Evolutionary conservation across 2,113 vertebrate species (phyloP).

Genomic region (Chrysochloris asiatica): DNA sequence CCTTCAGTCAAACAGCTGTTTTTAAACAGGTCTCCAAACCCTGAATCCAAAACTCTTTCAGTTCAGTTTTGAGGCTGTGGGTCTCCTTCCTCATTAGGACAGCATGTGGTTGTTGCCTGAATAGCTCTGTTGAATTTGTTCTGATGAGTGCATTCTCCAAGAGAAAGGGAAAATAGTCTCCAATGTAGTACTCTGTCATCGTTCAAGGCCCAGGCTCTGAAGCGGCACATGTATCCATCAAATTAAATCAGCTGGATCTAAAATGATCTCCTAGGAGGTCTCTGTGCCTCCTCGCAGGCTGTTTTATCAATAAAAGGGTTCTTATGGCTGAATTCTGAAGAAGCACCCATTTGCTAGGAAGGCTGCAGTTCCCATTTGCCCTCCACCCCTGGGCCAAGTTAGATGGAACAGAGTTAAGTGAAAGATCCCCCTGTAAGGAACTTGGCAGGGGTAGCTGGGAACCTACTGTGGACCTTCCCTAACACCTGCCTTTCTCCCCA

Average conservation of each 20-base stretch:
- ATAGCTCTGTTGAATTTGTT: constrained; percentile 71
- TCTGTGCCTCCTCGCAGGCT: constrained; percentile 11
- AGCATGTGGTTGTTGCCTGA: not conserved
- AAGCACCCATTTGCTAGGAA: not conserved
- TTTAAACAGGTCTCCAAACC: not conserved
- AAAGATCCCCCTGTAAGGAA: not conserved
- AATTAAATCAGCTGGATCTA: constrained; percentile 62
- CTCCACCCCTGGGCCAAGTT: not conserved
- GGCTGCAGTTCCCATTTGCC: not conserved
- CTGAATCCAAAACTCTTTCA: not conserved
- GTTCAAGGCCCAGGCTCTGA: constrained; percentile 52
- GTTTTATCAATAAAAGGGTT: constrained; percentile 46
- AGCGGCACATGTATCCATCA: constrained; percentile 15
- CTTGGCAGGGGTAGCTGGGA: constrained; percentile 46
- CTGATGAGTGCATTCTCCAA: constrained; percentile 46
- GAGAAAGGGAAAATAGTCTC: constrained; percentile 44
- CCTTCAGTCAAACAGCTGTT: constrained; percentile 17
- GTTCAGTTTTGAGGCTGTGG: not conserved
- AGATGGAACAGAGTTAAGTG: no score
- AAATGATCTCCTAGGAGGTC: constrained; percentile 47
- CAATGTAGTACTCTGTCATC: not conserved
- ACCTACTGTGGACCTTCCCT: not conserved
- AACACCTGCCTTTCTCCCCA: constrained; percentile 5
- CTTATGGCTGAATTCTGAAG: constrained; percentile 29
- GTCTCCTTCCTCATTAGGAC: not conserved